phyloP scores from a whole-genome alignment of 2,888 invertebrate species.

The Malthinus seriepunctatus region DNA sequence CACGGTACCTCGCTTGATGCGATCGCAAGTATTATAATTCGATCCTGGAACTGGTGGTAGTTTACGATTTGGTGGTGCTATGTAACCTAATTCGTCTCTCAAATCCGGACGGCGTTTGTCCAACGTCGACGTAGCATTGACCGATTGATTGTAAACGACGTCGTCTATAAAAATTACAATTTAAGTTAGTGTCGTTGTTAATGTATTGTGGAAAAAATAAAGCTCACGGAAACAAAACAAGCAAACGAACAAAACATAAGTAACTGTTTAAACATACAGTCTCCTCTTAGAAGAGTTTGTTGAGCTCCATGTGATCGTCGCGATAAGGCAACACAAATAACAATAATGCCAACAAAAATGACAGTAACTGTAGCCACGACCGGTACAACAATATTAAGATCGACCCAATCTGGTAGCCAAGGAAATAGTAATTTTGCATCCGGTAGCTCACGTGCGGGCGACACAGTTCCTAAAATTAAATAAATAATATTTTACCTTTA shows the following conservation, averaged over 20 bases:
- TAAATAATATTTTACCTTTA: conserved; percentile 70
- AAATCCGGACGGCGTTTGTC: conserved; percentile 83
- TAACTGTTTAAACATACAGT: conserved; percentile 65
- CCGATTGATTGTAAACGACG: conserved; percentile 88
- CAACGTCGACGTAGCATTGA: conserved; percentile 68
- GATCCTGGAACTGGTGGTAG: conserved; percentile 91
- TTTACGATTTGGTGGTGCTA: conserved; percentile 90
- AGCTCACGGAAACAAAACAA: background rate
- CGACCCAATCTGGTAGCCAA: conserved; percentile 87
- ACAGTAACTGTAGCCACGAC: conserved; percentile 89
- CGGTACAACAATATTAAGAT: conserved; percentile 88
- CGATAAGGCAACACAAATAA: conserved; percentile 86
- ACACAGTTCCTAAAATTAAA: conserved; percentile 71
- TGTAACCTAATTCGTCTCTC: conserved; percentile 88
- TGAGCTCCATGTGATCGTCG: conserved; percentile 70
- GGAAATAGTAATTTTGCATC: conserved; percentile 63
- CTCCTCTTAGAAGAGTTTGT: conserved; percentile 78
- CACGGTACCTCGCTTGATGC: conserved; percentile 91
- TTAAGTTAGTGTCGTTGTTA: background rate
- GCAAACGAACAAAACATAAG: no score
- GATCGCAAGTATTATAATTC: conserved; percentile 91
- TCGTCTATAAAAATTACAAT: conserved; percentile 66
- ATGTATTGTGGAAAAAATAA: background rate
- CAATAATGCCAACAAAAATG: conserved; percentile 86
- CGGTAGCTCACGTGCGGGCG: conserved; percentile 66